A percentile compares a stretch with the other conserved stretches of the same genome.
Evolutionary conservation across 2,797 vertebrate species (phyloP).

Genomic region (Rhinella marina): DNA sequence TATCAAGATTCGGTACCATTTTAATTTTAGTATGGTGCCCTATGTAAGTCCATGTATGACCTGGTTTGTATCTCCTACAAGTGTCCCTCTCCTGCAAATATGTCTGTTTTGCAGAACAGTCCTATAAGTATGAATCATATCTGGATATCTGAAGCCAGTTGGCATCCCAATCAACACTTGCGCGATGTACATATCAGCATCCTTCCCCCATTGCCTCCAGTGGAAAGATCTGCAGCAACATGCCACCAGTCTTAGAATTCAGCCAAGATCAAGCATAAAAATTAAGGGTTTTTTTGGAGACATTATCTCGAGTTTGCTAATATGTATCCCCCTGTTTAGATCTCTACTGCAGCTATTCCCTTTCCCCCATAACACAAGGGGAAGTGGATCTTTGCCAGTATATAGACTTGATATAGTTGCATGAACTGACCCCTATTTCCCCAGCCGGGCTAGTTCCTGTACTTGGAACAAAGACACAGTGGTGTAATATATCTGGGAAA

Average conservation of each 20-base stretch:
- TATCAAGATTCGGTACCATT: background rate
- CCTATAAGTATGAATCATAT: background rate
- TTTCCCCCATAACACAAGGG: background rate
- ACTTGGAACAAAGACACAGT: background rate
- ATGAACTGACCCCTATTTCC: background rate
- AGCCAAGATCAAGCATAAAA: background rate
- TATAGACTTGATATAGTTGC: background rate
- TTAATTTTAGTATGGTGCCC: background rate
- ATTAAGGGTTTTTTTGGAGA: background rate
- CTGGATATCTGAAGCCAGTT: background rate
- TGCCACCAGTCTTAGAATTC: background rate
- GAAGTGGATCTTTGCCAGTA: background rate
- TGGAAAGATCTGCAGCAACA: background rate
- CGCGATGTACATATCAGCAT: background rate
- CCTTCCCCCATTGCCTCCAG: background rate
- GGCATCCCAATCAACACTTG: background rate
- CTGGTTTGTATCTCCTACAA: background rate
- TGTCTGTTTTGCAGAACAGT: background rate
- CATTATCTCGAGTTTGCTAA: background rate
- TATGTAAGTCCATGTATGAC: background rate
- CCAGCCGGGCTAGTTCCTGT: background rate
- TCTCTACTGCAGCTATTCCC: background rate
- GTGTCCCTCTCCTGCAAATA: background rate
- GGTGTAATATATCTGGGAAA: conserved; percentile 14
- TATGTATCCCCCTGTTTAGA: background rate